Base-by-base conservation (phyloP, 1,140 invertebrate genomes). In the Camponotus vicinus region DNA sequence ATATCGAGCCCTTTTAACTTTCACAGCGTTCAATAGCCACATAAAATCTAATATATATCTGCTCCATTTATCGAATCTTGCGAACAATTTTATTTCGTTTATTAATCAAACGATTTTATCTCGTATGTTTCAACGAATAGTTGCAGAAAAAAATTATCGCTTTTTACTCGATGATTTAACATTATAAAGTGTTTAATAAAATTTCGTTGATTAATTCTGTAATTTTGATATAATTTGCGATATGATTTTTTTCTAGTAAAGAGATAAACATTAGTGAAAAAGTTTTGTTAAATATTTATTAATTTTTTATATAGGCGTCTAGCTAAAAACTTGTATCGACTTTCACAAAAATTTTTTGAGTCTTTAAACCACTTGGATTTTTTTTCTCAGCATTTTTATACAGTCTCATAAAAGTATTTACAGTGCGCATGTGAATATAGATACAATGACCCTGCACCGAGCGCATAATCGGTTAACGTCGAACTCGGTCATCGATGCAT, bases 401-500 rank as follows among this genome's bases (percentile, higher is more conserved):
- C 18, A 55, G 27, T 27, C 42, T 11, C 18, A 3, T 40, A 18
- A 34, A 13, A 52, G 13, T 55, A 40, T 18, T 32, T 55, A 40
- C n/a, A 15, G n/a, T 40, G 13, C 32, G 61, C 42, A 66, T 32
- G 63, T 37, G 64, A 27, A 52, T 27, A 21, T 52, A 37, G 34
- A 49, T 61, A 61, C 42, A 61, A 63, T 52, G 69, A 49, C 42
- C 67, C 66, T 61, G 40, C 40, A 11, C 15, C 40, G 66, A 82
- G 18, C 37, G 78, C 27, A 49, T 64, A 73, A 73, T 59, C 67
- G 79, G 40, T 73, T 67, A 73, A 73, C 67, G 79, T 73, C 27
- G 37, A 83, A 83, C 79, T 61, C 79, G n/a, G 79, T 49, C 69
- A 61, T 75, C 32, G 69, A 83, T 83, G 69, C 79, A 83, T 83